Percentiles rank a stretch among this genome's conserved stretches.
These are phyloP conservation scores for Caenorhabditis macrosperma DNA, from an alignment of 2,888 invertebrate species.

Conservation along the genomic window DNA sequence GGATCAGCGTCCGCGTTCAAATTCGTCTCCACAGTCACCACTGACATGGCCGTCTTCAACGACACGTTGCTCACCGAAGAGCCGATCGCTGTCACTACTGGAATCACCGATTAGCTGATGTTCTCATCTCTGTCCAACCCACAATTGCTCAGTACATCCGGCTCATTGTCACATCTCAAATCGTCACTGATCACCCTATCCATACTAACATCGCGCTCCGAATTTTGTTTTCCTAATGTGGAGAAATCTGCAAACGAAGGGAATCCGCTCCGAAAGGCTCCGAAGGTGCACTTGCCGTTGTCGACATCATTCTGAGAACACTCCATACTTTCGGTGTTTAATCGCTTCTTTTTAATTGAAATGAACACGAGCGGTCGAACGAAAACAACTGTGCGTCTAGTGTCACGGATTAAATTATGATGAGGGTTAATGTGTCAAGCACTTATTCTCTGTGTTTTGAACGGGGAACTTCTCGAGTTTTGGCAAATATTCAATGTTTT, in stretches of 20 bases:
- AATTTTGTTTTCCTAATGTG: conserved; percentile 5
- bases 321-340: conserved; percentile 14
- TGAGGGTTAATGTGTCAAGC: background rate
- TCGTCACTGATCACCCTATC: conserved; percentile 25
- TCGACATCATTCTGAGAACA: conserved; percentile 46
- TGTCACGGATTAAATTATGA: background rate
- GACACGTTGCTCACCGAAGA: conserved; percentile 15
- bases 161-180: background rate
- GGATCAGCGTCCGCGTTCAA: conserved; percentile 44
- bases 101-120: too few species aligned
- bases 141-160: conserved; percentile 26
- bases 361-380: background rate
- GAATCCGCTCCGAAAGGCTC: background rate
- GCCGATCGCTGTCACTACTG: conserved; percentile 32
- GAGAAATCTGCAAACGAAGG: background rate
- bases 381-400: background rate
- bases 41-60: conserved; percentile 25
- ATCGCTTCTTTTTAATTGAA: background rate
- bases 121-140: background rate
- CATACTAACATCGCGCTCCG: conserved; percentile 36
- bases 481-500: too few species aligned
- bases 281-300: too few species aligned
- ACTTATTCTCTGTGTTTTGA: background rate
- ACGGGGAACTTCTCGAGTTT: too few species aligned
- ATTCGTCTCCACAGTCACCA: conserved; percentile 12